Base-by-base conservation (phyloP, 1,140 invertebrate genomes). In the Reticulitermes speratus region DNA sequence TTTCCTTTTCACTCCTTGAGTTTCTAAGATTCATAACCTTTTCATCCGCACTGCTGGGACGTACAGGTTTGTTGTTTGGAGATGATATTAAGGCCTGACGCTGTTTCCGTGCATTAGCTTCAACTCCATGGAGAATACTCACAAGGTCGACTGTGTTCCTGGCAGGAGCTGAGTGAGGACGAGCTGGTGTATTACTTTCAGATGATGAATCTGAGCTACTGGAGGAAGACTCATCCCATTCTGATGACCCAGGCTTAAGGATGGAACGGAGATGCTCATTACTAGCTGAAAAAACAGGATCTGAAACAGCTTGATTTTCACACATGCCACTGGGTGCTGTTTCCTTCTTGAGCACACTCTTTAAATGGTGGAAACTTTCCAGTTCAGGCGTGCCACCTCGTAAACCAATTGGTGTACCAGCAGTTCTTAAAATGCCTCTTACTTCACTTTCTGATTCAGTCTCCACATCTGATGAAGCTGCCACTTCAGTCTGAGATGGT, bases 391-490 rank as follows among this genome's bases (percentile, higher is more conserved):
- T 44, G 5, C 44, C 48, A n/a, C 82, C 44, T 21, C 52, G 55
- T n/a, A 59, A 55, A 14, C 30, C 55, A 19, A 59, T 23, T 21
- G 84, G 55, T 23, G 55, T 38, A 25, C 81, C 48, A 30, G 44
- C 11, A 23, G 83, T 23, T 88, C 93, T 94, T 16, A 93, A 88
- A 65, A 93, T 94, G 52, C 93, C 91, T 59, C 91, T 88, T 14
- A 92, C 91, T 90, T 93, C 91, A 9, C 90, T 75, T 81, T 87
- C 84, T 65, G 86, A 81, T 44, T 86, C 84, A 44, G 59, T 25
- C 23, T 88, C 87, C 19, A 48, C 83, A 11, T 87, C 83, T 9
- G 65, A 75, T 25, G 65, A 75, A 82, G 69, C 23, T 6, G 81
- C 25, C n/a, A 86, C 25, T 44, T 86, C 85, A 30, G 69, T n/a